Percentiles rank a stretch among this genome's conserved stretches.
phyloP scores from a whole-genome alignment of 2,797 vertebrate species.

The Echeneis naucrates region DNA sequence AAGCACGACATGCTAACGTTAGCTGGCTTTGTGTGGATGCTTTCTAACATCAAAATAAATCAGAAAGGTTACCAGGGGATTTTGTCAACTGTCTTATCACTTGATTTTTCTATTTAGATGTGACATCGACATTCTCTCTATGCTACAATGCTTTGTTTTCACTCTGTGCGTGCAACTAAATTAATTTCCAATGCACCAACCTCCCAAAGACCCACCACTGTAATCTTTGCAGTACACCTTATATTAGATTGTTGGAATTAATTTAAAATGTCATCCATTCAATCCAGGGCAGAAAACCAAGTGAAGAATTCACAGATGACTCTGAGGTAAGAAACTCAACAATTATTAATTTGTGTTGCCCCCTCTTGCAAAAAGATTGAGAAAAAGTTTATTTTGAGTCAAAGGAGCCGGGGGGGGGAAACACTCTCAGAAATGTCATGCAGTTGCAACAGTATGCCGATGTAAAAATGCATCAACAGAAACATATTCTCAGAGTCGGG shows the following conservation, averaged over 20 bases:
- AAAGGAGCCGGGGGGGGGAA: neutral
- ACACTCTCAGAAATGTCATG: constrained; percentile 28
- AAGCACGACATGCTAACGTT: constrained; percentile 70
- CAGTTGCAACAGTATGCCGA: constrained; percentile 59
- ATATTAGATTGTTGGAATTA: neutral
- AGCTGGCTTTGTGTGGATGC: constrained; percentile 44
- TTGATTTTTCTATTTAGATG: neutral
- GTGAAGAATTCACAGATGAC: constrained; percentile 94
- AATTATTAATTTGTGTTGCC: constrained; percentile 6
- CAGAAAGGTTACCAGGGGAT: rapidly evolving
- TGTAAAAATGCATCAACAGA: constrained; percentile 50
- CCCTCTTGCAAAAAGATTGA: neutral
- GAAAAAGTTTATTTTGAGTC: constrained; percentile 1
- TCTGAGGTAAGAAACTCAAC: constrained; percentile 91
- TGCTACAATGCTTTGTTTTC: neutral
- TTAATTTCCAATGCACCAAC: neutral
- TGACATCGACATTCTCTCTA: neutral
- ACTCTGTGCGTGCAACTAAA: neutral
- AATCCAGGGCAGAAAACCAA: constrained; percentile 87
- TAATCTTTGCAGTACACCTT: neutral
- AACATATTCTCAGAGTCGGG: constrained; percentile 52
- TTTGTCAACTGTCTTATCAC: neutral
- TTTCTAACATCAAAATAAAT: constrained; percentile 4
- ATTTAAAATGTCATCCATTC: constrained; percentile 35
- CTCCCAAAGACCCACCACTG: neutral